These are phyloP conservation scores for Crypturellus undulatus DNA, from an alignment of 2,113 vertebrate genomes.

Conservation along the genomic window DNA sequence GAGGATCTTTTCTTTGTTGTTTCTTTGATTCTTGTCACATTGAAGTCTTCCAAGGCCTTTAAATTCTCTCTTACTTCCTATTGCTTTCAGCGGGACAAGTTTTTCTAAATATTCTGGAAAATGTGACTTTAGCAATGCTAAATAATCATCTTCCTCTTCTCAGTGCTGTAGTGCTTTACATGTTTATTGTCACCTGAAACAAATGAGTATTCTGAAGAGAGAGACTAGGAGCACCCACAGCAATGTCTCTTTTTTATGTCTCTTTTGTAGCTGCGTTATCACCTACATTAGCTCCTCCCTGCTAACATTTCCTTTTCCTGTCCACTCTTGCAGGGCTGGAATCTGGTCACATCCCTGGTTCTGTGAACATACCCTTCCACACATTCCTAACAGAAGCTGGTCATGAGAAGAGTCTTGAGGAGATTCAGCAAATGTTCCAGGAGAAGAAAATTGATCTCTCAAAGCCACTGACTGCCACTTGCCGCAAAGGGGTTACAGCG, in stretches of 20 bases:
- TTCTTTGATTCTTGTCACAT: not conserved
- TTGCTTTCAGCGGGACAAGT: not conserved
- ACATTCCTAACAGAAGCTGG: conserved; percentile 85
- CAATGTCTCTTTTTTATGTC: not conserved
- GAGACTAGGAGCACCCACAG: not conserved
- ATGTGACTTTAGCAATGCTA: not conserved
- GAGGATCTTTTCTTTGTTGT: not conserved
- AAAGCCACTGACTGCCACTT: conserved; percentile 82
- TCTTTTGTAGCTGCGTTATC: not conserved
- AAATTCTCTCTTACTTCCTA: not conserved
- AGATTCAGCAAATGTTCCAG: conserved; percentile 82
- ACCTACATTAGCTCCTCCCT: not conserved
- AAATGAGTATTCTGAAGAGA: not conserved
- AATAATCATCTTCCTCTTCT: not conserved
- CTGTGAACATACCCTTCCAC: conserved; percentile 90
- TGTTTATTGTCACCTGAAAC: not conserved
- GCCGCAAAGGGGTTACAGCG: conserved; percentile 91
- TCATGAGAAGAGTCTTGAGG: conserved; percentile 80
- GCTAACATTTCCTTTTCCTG: not conserved
- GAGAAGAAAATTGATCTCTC: conserved; percentile 83
- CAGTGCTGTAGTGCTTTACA: not conserved
- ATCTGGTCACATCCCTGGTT: conserved; percentile 88
- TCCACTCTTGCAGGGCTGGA: conserved; percentile 77
- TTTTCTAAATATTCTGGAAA: not conserved
- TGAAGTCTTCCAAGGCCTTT: not conserved